Evolutionary conservation across 2,888 invertebrate genomes (phyloP), one percentile per base, ranked within the genome.

Genomic region (Acronicta alni): DNA sequence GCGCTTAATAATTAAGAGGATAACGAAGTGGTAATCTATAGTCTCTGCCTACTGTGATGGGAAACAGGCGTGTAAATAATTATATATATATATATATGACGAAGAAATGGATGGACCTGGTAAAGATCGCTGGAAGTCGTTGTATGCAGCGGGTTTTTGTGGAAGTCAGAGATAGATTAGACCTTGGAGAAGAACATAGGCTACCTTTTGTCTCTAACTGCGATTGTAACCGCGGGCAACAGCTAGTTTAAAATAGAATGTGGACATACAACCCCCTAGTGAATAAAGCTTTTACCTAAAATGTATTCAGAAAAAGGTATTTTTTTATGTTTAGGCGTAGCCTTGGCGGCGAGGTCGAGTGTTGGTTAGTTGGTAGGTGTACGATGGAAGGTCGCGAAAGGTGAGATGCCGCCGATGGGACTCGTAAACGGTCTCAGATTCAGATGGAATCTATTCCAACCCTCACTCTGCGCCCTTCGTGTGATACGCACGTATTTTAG

Each of bases 391-490:
- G 57, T 67, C 59, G 41, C 17, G 60, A 53, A 26, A 60, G 18
- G 35, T 16, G 56, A 61, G 49, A 23, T 32, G 20, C 41, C 2
- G 16, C 32, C 42, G 23, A 15, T 42, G 63, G 71, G 67, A 54
- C 49, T 60, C 52, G 45, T 71, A 61, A 63, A 69, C 48, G 53
- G 32, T 46, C 35, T 64, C 43, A 45, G 42, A 48, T 67, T 64
- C 48, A 57, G 53, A 67, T 55, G 48, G 38, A 53, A 57, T 54
- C 39, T 32, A 37, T 46, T 52, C 47, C 32, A n/a, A 15, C 30
- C 16, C 17, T 42, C 26, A 16, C 15, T 16, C 38, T 20, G 17
- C 39, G 18, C 16, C 17, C 9, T 35, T 48, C 12, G 43, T 37
- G 51, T 20, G 44, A 49, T 26, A 20, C 12, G 1, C 10, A 6